Conservation (phyloP, 1,140 invertebrate genomes). For the Choristoneura fumiferana region DNA sequence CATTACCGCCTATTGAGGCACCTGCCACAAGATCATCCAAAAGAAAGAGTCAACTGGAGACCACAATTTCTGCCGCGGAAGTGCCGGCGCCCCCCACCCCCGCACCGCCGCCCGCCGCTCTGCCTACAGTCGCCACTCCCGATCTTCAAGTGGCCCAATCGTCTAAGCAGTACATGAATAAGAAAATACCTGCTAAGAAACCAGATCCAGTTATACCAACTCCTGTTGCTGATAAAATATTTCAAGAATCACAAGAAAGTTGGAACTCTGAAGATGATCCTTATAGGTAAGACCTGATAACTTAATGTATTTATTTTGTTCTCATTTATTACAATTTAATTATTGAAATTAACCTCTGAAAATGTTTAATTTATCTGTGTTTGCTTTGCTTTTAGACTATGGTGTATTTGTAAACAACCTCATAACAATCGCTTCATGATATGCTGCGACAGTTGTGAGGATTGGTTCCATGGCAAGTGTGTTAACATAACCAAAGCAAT, state of each 20-base stretch:
- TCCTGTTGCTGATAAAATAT: slow-evolving; percentile 68
- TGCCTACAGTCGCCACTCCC: slow-evolving; percentile 25
- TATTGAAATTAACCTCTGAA: too few species aligned
- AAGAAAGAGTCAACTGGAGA: slow-evolving; percentile 44
- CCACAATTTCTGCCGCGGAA: not conserved
- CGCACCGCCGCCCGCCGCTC: slow-evolving; percentile 27
- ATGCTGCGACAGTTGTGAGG: slow-evolving; percentile 96
- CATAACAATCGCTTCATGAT: slow-evolving; percentile 99
- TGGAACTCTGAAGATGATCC: slow-evolving; percentile 95
- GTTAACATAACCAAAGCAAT: slow-evolving; percentile 95
- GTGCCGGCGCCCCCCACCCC: not conserved
- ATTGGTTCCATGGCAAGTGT: slow-evolving; percentile 98
- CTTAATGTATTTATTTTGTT: too few species aligned
- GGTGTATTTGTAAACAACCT: slow-evolving; percentile 97
- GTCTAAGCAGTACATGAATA: slow-evolving; percentile 62
- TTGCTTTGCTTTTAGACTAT: slow-evolving; percentile 80
- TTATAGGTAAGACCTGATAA: slow-evolving; percentile 78
- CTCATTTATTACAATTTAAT: too few species aligned
- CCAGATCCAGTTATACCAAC: slow-evolving; percentile 39
- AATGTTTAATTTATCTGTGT: too few species aligned
- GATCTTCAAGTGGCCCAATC: slow-evolving; percentile 44
- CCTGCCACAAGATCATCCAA: slow-evolving; percentile 81
- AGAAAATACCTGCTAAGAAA: slow-evolving; percentile 55
- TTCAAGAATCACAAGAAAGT: slow-evolving; percentile 82
- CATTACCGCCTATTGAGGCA: slow-evolving; percentile 87